These are phyloP conservation scores for Caenorhabditis uteleia DNA, from an alignment of 2,888 invertebrate species.

Conservation along the genomic window DNA sequence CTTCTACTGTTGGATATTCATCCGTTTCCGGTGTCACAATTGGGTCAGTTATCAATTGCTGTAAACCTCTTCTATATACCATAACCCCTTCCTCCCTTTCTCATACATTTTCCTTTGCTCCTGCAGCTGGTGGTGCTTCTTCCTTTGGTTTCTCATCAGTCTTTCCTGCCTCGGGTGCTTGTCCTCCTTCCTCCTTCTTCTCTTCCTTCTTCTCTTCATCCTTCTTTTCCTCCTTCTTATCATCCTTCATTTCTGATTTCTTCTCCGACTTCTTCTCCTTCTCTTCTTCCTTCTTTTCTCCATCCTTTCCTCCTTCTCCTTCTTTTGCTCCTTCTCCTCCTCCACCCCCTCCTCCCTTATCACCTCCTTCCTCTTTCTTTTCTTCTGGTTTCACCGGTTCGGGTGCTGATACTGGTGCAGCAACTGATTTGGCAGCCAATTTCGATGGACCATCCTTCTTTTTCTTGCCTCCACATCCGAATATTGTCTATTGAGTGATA, in stretches of 20 bases:
- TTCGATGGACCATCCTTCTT: neutral
- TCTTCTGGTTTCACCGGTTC: neutral
- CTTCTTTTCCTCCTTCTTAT: too few relatives aligned
- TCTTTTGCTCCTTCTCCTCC: too few relatives aligned
- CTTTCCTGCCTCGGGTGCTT: too few relatives aligned
- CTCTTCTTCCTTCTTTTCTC: neutral
- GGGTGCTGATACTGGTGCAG: neutral
- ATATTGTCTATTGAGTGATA: too few relatives aligned
- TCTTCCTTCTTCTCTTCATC: too few relatives aligned
- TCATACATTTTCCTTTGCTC: neutral
- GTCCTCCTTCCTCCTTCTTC: too few relatives aligned
- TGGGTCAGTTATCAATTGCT: constrained; percentile 6
- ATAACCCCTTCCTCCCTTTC: neutral
- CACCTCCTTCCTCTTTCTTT: neutral
- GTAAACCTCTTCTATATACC: too few relatives aligned
- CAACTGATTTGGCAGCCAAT: too few relatives aligned
- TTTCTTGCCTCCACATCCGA: neutral
- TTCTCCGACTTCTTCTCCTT: too few relatives aligned
- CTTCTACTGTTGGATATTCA: constrained; percentile 9
- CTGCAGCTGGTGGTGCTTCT: neutral
- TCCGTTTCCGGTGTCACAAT: constrained; percentile 8
- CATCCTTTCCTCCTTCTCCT: neutral
- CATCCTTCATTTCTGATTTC: too few relatives aligned
- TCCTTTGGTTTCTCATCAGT: neutral
- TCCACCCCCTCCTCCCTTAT: neutral